Evolutionary conservation across 1,140 invertebrate genomes (phyloP), one percentile per base, ranked within the genome.

Genomic region (Lepidotrigona ventralis): DNA sequence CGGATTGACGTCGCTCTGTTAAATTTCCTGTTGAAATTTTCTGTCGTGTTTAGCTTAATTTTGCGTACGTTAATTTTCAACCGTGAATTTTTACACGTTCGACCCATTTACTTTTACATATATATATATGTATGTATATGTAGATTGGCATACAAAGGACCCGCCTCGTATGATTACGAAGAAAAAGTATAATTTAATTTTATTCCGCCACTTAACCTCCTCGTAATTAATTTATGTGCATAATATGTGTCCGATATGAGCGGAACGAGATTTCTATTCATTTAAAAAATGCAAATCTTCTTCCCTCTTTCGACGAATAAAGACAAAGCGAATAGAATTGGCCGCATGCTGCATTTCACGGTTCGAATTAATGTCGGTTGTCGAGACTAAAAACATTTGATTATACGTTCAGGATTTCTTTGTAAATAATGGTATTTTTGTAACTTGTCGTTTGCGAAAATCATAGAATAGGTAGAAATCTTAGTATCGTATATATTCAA

Each of bases 181-280:
- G 11, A 17, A 54, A 26, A 81, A 14, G 51, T 46, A 15, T 53
- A 54, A 64, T 51, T 80, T 60, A 26, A 64, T 80, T 73, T 73
- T 12, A 66, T 39, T 19, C 17, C 2, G 5, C 21, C 29, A 21
- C 33, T 46, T n/a, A 26, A 21, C 19, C 23, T 74, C 17, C 58
- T 51, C 60, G 46, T 46, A 75, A 81, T 81, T 81, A 66, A 66
- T 81, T 81, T 23, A 21, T 53, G 23, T 12, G 78, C 58, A 53
- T 73, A 64, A 64, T 54, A 26, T 33, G 11, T 56, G 14, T 21
- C 15, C n/a, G 14, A 51, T 5, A 33, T 3, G 29, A 46, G 76
- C 1, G 3, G 21, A 4, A 33, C 26, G n/a, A 69, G 66, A 70
- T 70, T 79, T 23, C n/a, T 33, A 39, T 66, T 29, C 46, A 2